A percentile compares a stretch with the other conserved stretches of the same genome.
Conservation (phyloP, 2,888 invertebrate species). For the Scaptodrosophila latifasciaeformis region DNA sequence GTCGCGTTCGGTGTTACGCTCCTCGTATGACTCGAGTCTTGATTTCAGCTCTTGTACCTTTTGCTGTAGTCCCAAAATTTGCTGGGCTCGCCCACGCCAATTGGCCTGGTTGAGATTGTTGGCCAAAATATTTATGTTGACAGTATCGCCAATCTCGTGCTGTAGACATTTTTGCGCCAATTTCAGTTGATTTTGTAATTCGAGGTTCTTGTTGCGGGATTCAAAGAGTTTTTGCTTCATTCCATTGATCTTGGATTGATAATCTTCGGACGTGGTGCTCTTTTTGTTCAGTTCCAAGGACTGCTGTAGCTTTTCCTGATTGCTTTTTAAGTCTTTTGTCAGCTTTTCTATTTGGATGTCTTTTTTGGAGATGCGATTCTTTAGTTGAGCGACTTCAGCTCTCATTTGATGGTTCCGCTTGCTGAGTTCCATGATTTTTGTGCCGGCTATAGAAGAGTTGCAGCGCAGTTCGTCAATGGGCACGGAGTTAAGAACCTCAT, state of each 20-base stretch:
- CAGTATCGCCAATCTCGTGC: slow-evolving; percentile 85
- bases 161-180: slow-evolving; percentile 83
- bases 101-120: slow-evolving; percentile 78
- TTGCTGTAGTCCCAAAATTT: slow-evolving; percentile 82
- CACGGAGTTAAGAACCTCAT: slow-evolving; percentile 70
- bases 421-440: slow-evolving; percentile 71
- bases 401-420: slow-evolving; percentile 71
- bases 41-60: slow-evolving; percentile 81
- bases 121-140: slow-evolving; percentile 79
- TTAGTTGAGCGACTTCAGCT: slow-evolving; percentile 64
- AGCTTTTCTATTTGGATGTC: slow-evolving; percentile 55
- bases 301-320: slow-evolving; percentile 37
- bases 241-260: slow-evolving; percentile 76
- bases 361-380: slow-evolving; percentile 56
- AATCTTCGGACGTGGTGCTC: slow-evolving; percentile 75
- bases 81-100: slow-evolving; percentile 88
- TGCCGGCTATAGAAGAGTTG: slow-evolving; percentile 66
- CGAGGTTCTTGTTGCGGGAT: slow-evolving; percentile 81
- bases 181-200: slow-evolving; percentile 83
- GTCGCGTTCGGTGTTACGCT: slow-evolving; percentile 40
- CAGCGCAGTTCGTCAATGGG: slow-evolving; percentile 69
- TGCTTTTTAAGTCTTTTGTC: slow-evolving; percentile 45
- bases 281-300: slow-evolving; percentile 41
- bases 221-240: slow-evolving; percentile 80
- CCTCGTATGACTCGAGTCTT: slow-evolving; percentile 75